Conservation (phyloP, 2,888 invertebrate genomes). For the Pristionchus japonicus region DNA sequence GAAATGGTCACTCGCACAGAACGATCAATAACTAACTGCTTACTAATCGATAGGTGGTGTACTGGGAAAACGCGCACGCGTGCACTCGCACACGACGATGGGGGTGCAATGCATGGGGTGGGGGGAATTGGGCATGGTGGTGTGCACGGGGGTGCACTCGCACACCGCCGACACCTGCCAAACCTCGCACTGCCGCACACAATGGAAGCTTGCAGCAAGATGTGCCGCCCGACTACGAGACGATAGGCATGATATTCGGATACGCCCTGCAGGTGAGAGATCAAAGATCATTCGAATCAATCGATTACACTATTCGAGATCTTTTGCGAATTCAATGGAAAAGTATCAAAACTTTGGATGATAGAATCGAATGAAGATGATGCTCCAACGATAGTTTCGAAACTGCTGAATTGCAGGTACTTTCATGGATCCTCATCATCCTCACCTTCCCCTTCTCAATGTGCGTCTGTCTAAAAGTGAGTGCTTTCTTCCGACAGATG, state of each 20-base stretch:
- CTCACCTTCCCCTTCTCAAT: constrained; percentile 74
- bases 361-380: too few species aligned
- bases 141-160: constrained; percentile 22
- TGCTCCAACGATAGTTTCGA: too few species aligned
- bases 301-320: too few species aligned
- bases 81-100: constrained; percentile 24
- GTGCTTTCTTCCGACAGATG: too few species aligned
- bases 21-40: not conserved
- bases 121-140: not conserved
- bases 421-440: constrained; percentile 74
- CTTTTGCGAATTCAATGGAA: too few species aligned
- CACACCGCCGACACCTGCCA: constrained; percentile 14
- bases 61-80: not conserved
- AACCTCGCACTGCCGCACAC: constrained; percentile 34
- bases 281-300: not conserved
- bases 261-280: constrained; percentile 65
- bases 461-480: constrained; percentile 74
- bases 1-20: not conserved
- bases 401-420: constrained; percentile 49
- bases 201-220: constrained; percentile 62
- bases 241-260: constrained; percentile 74
- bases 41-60: constrained; percentile 22
- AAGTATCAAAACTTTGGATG: too few species aligned
- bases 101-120: not conserved
- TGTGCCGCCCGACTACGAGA: constrained; percentile 74